Conservation (phyloP, 30 jellyfish, hydroid and myxozoan genomes). For the Rhopilema esculentum region DNA sequence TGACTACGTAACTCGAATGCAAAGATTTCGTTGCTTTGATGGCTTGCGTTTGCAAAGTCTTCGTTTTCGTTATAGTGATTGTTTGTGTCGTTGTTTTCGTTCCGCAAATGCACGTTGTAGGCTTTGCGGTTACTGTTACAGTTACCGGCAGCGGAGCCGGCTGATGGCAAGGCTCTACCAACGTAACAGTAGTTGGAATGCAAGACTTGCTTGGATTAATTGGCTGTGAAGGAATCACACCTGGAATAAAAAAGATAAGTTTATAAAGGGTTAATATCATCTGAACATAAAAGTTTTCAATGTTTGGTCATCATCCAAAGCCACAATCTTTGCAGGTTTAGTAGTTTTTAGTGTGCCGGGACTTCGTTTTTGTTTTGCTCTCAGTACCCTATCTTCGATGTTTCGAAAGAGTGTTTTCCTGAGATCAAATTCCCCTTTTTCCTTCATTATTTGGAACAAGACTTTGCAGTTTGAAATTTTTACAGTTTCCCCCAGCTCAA, state of each 20-base stretch:
- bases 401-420: too few species aligned
- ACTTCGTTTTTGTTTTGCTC: too few species aligned
- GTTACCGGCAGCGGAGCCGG: slow-evolving; percentile 18
- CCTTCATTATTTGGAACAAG: background rate
- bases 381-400: too few species aligned
- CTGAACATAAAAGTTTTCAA: too few species aligned
- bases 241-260: background rate
- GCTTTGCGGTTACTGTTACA: slow-evolving; percentile 32
- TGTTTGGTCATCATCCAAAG: too few species aligned
- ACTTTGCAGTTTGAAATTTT: too few species aligned
- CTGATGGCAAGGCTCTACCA: slow-evolving; percentile 31
- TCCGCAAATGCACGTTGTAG: slow-evolving; percentile 32
- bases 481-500: too few species aligned
- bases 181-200: slow-evolving; percentile 39
- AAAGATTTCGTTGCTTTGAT: background rate
- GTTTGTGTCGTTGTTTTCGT: slow-evolving; percentile 39
- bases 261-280: too few species aligned
- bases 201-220: slow-evolving; percentile 26
- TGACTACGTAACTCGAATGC: background rate
- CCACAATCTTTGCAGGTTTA: too few species aligned
- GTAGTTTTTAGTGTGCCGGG: too few species aligned
- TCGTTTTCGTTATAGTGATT: slow-evolving; percentile 6
- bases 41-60: background rate
- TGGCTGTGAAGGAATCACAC: slow-evolving; percentile 3
- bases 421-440: background rate